Evolutionary conservation across 2,888 invertebrate genomes (phyloP).

Genomic region (Pharmacophagus antenor): DNA sequence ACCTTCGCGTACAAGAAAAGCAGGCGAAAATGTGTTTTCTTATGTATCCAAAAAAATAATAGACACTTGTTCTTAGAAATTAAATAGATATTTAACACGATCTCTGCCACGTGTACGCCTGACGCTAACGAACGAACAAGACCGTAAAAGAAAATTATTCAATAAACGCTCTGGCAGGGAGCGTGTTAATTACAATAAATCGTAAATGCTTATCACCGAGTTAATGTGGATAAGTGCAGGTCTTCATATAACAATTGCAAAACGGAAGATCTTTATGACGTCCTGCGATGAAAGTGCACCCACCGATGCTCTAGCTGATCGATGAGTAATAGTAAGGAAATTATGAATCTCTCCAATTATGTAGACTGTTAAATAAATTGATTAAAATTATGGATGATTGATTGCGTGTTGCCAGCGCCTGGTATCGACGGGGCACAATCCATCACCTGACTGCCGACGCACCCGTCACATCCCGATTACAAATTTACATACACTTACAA

Average conservation of each 20-base stretch:
- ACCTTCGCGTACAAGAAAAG: too few species aligned
- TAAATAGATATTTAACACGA: too few species aligned
- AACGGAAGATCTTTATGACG: conserved; percentile 8
- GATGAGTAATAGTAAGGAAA: conserved; percentile 28
- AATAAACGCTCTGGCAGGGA: too few species aligned
- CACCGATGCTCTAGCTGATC: conserved; percentile 11
- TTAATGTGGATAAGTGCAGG: too few species aligned
- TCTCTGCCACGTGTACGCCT: too few species aligned
- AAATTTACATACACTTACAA: conserved; percentile 24
- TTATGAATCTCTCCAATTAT: conserved; percentile 48
- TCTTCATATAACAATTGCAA: conserved; percentile 5
- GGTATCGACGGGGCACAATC: conserved; percentile 46
- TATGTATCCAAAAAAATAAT: too few species aligned
- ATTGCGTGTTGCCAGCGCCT: conserved; percentile 57
- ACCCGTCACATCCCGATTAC: conserved; percentile 24
- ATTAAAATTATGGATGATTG: conserved; percentile 69
- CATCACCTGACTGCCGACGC: conserved; percentile 34
- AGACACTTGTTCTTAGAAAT: too few species aligned
- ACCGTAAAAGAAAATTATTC: too few species aligned
- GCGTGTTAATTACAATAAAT: too few species aligned
- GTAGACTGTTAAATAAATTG: conserved; percentile 62
- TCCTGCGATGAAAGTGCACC: conserved; percentile 18
- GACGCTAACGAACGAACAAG: too few species aligned
- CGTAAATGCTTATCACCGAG: too few species aligned
- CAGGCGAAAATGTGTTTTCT: too few species aligned